These are phyloP conservation scores for Eupithecia dodoneata DNA, from an alignment of 2,888 invertebrate genomes.

Conservation along the genomic window DNA sequence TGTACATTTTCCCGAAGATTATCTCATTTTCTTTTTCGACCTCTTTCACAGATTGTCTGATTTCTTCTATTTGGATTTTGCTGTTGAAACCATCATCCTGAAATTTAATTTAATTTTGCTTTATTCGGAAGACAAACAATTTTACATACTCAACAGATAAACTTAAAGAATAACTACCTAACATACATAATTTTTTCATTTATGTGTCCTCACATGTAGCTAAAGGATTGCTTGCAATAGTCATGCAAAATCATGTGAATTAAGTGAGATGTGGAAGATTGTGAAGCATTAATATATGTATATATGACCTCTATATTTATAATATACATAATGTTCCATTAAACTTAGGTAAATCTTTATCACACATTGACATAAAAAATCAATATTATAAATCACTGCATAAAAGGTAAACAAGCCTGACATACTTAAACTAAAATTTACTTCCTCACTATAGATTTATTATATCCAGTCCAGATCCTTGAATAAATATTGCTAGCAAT, in stretches of 20 bases:
- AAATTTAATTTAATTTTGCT: slow-evolving; percentile 25
- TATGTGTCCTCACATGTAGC: too few relatives aligned
- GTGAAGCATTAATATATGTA: not conserved
- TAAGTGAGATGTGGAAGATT: not conserved
- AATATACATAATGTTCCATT: too few relatives aligned
- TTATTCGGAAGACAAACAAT: too few relatives aligned
- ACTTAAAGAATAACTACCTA: too few relatives aligned
- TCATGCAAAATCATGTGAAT: too few relatives aligned
- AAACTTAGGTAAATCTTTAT: not conserved
- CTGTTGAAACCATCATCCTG: slow-evolving; percentile 81
- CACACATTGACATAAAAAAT: not conserved
- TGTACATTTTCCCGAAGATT: slow-evolving; percentile 80
- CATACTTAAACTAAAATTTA: too few relatives aligned
- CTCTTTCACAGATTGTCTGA: slow-evolving; percentile 68
- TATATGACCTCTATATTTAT: not conserved
- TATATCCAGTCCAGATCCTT: too few relatives aligned
- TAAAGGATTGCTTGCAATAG: too few relatives aligned
- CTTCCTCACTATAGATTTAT: too few relatives aligned
- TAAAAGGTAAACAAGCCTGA: not conserved
- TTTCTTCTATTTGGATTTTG: slow-evolving; percentile 75
- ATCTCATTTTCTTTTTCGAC: slow-evolving; percentile 74
- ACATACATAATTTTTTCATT: not conserved
- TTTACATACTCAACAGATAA: too few relatives aligned
- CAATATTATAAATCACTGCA: not conserved
- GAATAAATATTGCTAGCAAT: too few relatives aligned